A percentile compares a stretch with the other conserved stretches of the same genome.
Evolutionary conservation across 2,888 invertebrate genomes (phyloP).

Genomic region (Therioaphis trifolii): DNA sequence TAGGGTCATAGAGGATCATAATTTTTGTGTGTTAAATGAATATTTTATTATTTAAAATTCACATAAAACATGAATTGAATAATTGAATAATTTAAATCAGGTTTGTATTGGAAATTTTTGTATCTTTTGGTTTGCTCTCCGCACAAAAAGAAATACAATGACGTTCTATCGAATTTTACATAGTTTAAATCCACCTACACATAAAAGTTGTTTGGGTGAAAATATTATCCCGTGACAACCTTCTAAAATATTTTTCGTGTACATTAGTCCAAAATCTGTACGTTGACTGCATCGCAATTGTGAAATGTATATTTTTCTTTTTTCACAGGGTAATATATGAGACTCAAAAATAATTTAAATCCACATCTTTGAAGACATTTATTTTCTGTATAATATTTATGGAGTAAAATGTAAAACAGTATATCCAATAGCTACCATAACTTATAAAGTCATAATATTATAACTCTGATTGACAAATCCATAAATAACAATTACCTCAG

Average conservation of each 20-base stretch:
- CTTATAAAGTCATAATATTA: too few relatives aligned
- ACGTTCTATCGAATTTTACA: background rate
- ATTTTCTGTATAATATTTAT: too few relatives aligned
- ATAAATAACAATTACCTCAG: too few relatives aligned
- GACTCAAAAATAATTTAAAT: conserved; percentile 4
- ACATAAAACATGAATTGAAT: background rate
- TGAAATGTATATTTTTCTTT: conserved; percentile 20
- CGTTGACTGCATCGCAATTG: conserved; percentile 33
- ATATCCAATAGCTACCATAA: too few relatives aligned
- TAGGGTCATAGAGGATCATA: too few relatives aligned
- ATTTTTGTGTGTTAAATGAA: too few relatives aligned
- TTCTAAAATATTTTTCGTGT: conserved; percentile 58
- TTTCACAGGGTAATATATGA: background rate
- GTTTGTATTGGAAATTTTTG: too few relatives aligned
- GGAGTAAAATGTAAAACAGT: too few relatives aligned
- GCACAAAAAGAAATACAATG: background rate
- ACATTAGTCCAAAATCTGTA: conserved; percentile 4
- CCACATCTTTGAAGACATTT: background rate
- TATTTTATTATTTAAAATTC: too few relatives aligned
- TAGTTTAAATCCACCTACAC: background rate
- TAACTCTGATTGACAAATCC: too few relatives aligned
- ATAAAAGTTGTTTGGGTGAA: background rate
- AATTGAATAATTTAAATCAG: background rate
- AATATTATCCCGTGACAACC: conserved; percentile 14
- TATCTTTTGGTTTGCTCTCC: background rate